Conservation (phyloP, 1,140 invertebrate species). For the Samia ricini region DNA sequence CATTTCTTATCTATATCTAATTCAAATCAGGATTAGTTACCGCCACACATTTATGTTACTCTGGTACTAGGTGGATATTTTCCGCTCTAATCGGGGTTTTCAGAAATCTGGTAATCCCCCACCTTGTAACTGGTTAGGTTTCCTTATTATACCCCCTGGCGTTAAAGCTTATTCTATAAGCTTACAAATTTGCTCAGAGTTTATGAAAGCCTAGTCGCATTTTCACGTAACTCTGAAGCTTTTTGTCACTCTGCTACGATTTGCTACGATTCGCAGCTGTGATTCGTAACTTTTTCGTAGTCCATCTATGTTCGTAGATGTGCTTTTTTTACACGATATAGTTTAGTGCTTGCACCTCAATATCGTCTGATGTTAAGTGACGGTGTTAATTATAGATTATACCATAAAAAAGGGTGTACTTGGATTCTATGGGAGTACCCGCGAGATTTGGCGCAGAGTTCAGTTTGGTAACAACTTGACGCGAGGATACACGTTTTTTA, state of each 20-base stretch:
- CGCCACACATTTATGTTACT: constrained; percentile 30
- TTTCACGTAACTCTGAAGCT: constrained; percentile 28
- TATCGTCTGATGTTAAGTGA: too few species aligned
- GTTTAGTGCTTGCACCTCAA: too few species aligned
- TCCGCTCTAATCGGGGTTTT: constrained; percentile 74
- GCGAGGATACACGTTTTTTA: too few species aligned
- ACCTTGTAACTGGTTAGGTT: too few species aligned
- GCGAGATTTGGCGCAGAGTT: too few species aligned
- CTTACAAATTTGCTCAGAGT: background rate
- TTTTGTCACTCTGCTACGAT: constrained; percentile 19
- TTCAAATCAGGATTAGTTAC: background rate
- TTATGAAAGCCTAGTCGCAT: constrained; percentile 28
- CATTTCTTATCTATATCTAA: constrained; percentile 42
- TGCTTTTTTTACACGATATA: too few species aligned
- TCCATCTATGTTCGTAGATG: too few species aligned
- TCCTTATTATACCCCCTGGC: constrained; percentile 12
- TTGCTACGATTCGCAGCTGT: background rate
- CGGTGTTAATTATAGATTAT: too few species aligned
- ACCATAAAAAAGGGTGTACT: too few species aligned
- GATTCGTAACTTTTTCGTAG: too few species aligned
- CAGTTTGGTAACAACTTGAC: too few species aligned
- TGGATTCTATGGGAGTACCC: too few species aligned
- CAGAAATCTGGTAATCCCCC: constrained; percentile 55
- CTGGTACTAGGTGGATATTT: constrained; percentile 71
- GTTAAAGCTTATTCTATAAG: constrained; percentile 18